phyloP scores from a whole-genome alignment of 1,140 invertebrate species.

The Pachyrhynchus sulphureomaculatus region DNA sequence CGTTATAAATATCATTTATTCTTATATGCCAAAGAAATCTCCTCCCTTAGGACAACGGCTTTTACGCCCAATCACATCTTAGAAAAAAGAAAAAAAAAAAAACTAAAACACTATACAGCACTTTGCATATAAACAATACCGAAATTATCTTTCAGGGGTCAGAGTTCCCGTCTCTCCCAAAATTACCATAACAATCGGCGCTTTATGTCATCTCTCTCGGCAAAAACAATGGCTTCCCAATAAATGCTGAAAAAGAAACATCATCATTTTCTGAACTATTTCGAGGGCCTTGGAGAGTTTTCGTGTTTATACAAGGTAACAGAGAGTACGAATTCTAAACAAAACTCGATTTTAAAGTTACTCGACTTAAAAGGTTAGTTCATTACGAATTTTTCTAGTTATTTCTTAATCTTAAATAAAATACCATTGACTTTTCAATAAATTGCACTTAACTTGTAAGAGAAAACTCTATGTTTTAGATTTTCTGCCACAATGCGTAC shows the following conservation, averaged over 20 bases:
- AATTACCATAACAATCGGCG: background rate
- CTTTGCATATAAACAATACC: conserved; percentile 4
- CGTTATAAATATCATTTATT: too few species aligned
- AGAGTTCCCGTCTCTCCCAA: background rate
- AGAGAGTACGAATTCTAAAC: too few species aligned
- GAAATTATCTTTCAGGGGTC: background rate
- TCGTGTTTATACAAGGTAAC: too few species aligned
- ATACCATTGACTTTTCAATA: too few species aligned
- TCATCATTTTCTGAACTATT: conserved; percentile 1
- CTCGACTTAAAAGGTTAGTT: too few species aligned
- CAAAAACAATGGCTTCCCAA: conserved; percentile 4
- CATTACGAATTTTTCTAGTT: too few species aligned
- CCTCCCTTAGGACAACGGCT: background rate
- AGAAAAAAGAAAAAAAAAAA: background rate
- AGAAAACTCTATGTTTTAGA: too few species aligned
- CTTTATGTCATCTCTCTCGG: background rate
- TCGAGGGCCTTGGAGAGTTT: background rate
- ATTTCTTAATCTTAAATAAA: too few species aligned
- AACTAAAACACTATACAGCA: background rate
- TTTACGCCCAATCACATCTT: background rate
- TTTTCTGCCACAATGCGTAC: too few species aligned
- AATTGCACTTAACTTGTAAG: too few species aligned
- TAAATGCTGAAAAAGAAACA: background rate
- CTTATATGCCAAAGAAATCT: too few species aligned
- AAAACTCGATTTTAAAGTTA: too few species aligned